Evolutionary conservation across 1,140 invertebrate species (phyloP).

Genomic region (Leptoteleia sp.): DNA sequence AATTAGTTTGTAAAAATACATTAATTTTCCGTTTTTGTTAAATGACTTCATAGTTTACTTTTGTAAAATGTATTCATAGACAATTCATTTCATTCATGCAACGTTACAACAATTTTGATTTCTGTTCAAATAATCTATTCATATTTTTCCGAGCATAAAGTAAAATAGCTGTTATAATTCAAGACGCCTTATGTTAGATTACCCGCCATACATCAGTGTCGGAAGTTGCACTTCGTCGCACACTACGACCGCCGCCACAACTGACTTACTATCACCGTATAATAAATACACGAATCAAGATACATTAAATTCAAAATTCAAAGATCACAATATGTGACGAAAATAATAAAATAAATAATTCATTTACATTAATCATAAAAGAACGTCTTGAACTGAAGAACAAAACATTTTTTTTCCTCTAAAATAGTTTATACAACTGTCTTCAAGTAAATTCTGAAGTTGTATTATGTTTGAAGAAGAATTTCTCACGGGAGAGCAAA

Average conservation of each 20-base stretch:
- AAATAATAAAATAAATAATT: background rate
- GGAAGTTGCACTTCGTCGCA: constrained; percentile 41
- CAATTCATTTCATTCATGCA: constrained; percentile 13
- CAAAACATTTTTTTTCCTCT: no score
- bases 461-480: no score
- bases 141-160: constrained; percentile 44
- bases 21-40: background rate
- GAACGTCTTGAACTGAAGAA: no score
- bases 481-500: no score
- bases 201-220: constrained; percentile 45
- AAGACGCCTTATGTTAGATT: constrained; percentile 50
- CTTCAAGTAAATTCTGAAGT: no score
- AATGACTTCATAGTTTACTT: no score
- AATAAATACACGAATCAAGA: constrained; percentile 25
- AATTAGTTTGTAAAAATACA: no score
- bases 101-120: constrained; percentile 41
- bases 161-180: constrained; percentile 51
- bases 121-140: constrained; percentile 39
- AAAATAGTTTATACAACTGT: no score
- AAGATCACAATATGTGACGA: constrained; percentile 6
- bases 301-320: constrained; percentile 23
- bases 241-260: constrained; percentile 16
- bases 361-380: constrained; percentile 3
- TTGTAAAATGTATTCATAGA: background rate
- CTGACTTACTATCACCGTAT: constrained; percentile 5